A percentile compares a stretch with the other conserved stretches of the same genome.
Conservation (phyloP, 2,888 invertebrate genomes). For the Dioctria rufipes region DNA sequence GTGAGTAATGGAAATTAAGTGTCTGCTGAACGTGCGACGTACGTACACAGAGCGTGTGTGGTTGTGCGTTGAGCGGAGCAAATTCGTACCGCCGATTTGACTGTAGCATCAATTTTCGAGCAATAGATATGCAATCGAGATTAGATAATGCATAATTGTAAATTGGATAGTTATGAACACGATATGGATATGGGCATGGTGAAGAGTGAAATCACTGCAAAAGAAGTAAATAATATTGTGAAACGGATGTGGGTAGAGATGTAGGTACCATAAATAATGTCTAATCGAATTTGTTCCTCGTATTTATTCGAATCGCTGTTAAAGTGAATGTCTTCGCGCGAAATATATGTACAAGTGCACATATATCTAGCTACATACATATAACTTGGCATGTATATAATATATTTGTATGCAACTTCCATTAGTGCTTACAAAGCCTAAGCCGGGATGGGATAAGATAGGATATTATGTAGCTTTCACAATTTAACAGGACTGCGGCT, state of each 20-base stretch:
- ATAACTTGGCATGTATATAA: too few relatives aligned
- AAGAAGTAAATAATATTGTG: constrained; percentile 30
- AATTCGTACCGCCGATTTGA: constrained; percentile 27
- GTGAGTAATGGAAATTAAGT: constrained; percentile 48
- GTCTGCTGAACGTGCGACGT: not conserved
- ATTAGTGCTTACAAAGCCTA: too few relatives aligned
- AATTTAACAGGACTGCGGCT: too few relatives aligned
- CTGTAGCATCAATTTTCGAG: constrained; percentile 44
- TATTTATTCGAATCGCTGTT: constrained; percentile 3
- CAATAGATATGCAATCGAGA: constrained; percentile 46
- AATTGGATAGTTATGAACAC: constrained; percentile 37
- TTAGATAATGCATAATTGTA: constrained; percentile 50
- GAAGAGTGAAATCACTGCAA: constrained; percentile 16
- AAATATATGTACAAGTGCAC: not conserved
- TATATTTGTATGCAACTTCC: too few relatives aligned
- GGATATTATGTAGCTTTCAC: too few relatives aligned
- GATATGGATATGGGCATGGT: constrained; percentile 13
- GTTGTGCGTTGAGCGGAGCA: constrained; percentile 12
- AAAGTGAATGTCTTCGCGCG: constrained; percentile 2
- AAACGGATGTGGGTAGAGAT: constrained; percentile 43
- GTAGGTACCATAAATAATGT: constrained; percentile 35
- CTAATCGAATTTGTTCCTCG: constrained; percentile 17
- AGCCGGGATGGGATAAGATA: too few relatives aligned
- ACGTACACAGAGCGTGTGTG: not conserved
- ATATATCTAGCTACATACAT: too few relatives aligned